Evolutionary conservation across 2,888 invertebrate species (phyloP).

Genomic region (Erannis defoliaria): DNA sequence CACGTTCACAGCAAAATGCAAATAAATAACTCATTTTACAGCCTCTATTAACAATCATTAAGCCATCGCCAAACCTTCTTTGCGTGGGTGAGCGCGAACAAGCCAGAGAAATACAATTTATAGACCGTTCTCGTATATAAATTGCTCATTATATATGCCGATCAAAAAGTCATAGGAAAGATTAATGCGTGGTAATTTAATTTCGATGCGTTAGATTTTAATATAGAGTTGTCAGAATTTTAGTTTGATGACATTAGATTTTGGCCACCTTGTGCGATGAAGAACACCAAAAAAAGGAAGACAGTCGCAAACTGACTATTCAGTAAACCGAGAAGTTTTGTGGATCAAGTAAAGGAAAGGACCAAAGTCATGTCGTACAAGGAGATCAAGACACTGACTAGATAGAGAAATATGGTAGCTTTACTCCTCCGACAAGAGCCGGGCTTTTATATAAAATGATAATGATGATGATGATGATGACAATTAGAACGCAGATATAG

Average conservation of each 20-base stretch:
- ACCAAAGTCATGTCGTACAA: too few species aligned
- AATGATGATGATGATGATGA: too few species aligned
- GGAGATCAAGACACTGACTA: too few species aligned
- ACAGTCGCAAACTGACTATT: too few species aligned
- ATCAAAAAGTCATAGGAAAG: conserved; percentile 50
- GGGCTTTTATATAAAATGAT: too few species aligned
- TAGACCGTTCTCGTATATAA: conserved; percentile 70
- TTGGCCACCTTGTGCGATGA: too few species aligned
- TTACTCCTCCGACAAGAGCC: too few species aligned
- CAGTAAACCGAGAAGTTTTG: too few species aligned
- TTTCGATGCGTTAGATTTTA: conserved; percentile 41
- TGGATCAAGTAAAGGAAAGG: too few species aligned
- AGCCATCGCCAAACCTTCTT: conserved; percentile 50
- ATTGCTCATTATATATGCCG: conserved; percentile 68
- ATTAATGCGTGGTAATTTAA: conserved; percentile 37
- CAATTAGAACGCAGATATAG: too few species aligned
- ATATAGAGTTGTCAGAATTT: conserved; percentile 24
- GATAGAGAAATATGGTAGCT: too few species aligned
- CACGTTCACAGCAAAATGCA: conserved; percentile 35
- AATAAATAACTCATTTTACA: conserved; percentile 56
- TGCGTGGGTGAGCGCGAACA: conserved; percentile 56
- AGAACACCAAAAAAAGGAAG: neutral
- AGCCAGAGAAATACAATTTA: conserved; percentile 70
- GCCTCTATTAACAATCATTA: conserved; percentile 55
- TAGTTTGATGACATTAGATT: neutral